Evolutionary conservation across 92 coral and sea anemone species (phyloP), one percentile per base, ranked within the genome.

Genomic region (Pocillopora grandis): DNA sequence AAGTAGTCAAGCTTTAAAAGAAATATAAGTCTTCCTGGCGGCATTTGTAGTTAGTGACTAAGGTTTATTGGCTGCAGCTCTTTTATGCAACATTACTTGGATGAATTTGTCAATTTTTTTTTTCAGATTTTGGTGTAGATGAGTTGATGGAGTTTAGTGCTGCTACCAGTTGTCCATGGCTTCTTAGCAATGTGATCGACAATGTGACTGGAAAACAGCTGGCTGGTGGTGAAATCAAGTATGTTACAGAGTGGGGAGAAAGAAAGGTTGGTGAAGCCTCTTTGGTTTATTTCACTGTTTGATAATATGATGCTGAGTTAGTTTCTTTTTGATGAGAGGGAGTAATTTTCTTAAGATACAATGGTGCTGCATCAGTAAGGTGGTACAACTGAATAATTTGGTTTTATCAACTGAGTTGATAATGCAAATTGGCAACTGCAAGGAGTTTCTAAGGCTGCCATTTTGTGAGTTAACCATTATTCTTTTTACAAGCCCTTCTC

Each of bases 71-170:
- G 1, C 62, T 59, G 14, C 9, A 64, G 23, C 14, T 19, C 23
- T 20, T 20, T 19, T 11, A 1, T 1, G n/a, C 10, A n/a, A 2
- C 68, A 19, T 19, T 19, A 16, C 12, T 2, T 19, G 9, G 9
- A 62, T 15, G 20, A 12, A 20, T n/a, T 15, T 77, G 10, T 57
- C 20, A 12, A 33, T 17, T 59, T 58, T 19, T 15, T 64, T 35
- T 19, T 57, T 14, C 68, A 96, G 98, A 96, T 88, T 96, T 96
- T 89, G 99, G 99, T 42, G 98, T 96, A 75, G 99, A 94, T 87
- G 99, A 96, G 55, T 85, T 96, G 60, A 86, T 96, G 58, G 98
- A 92, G 84, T 94, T 96, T 77, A 90, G 92, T 62, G 90, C 78
- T 74, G 90, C 94, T 33, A 91, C 98, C 59, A 96, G 91, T 27